Base-by-base conservation (phyloP, 23 tunicate species). In the Corella eumyota region DNA sequence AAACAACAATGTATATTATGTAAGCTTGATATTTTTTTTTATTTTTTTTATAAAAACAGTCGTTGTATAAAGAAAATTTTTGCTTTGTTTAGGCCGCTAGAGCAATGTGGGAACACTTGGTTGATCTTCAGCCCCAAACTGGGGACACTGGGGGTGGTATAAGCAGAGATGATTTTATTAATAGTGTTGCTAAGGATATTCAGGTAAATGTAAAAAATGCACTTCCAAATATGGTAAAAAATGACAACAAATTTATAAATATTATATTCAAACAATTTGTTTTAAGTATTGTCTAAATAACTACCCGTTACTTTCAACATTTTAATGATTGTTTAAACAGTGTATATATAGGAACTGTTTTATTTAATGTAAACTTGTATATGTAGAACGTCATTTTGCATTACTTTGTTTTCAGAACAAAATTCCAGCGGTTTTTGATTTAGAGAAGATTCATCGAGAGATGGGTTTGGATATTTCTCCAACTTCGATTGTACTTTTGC, bases 41-140 rank as follows among this genome's bases (percentile, higher is more conserved):
- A 6, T 19, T 6, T 15, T 58, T 23, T 58, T 58, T 20, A 25
- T 58, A 13, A 44, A 44, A 13, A 44, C 64, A 58, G 6, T 53
- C 26, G 9, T 53, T 9, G 11, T 11, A 20, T 29, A 30, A 29
- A 60, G 65, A 40, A 40, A 15, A 40, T 9, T 40, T 51, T 11
- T 19, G 27, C 3, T 33, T 47, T 36, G 30, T 6, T 27, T 68
- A 87, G 90, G 99, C 94, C 29, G 99, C 99, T 2, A 60, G 95
- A 40, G 81, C 81, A 7, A 84, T 93, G 95, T 93, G 99, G 99
- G 75, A 79, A 48, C 85, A 84, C 50, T 67, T 93, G 71, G 99
- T 93, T 45, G 91, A 93, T 37, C 79, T 93, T 51, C 99, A 93
- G 65, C 99, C 99, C 29, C 99, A 93, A 63, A 93, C 99, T 1